These are phyloP conservation scores for Leucosticte australis DNA, from an alignment of 2,113 vertebrate species.

Conservation along the genomic window DNA sequence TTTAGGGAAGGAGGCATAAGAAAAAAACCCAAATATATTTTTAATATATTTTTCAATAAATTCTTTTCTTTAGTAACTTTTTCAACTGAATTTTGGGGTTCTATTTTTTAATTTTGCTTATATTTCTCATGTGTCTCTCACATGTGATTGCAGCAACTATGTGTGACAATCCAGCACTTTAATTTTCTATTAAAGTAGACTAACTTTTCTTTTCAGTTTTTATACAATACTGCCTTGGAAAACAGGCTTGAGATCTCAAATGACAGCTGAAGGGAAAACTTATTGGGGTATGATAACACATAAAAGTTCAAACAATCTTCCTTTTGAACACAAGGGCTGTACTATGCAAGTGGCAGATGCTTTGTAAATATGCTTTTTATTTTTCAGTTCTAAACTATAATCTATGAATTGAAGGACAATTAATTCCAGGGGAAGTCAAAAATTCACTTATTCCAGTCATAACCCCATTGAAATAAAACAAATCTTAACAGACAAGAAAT, in stretches of 20 bases:
- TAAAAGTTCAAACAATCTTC: not conserved
- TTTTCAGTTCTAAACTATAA: not conserved
- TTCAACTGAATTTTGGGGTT: not conserved
- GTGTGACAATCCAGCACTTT: not conserved
- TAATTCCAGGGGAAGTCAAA: not conserved
- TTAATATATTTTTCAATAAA: not conserved
- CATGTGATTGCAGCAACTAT: not conserved
- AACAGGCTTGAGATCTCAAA: not conserved
- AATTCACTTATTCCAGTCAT: not conserved
- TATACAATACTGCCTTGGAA: not conserved
- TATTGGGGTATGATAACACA: not conserved
- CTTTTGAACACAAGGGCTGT: not conserved
- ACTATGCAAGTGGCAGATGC: not conserved
- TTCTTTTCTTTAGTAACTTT: not conserved
- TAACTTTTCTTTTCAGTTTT: not conserved
- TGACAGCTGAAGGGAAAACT: not conserved
- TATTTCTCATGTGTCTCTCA: not conserved
- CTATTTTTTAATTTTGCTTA: not conserved
- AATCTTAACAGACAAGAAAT: conserved; percentile 55
- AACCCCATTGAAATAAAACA: not conserved
- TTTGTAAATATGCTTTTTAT: not conserved
- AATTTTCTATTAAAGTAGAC: not conserved
- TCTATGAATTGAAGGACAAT: not conserved
- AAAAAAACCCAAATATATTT: not conserved
- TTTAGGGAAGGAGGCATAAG: not conserved